A percentile compares a stretch with the other conserved stretches of the same genome.
phyloP scores from a whole-genome alignment of 2,888 invertebrate species.

The Perdita meconis region DNA sequence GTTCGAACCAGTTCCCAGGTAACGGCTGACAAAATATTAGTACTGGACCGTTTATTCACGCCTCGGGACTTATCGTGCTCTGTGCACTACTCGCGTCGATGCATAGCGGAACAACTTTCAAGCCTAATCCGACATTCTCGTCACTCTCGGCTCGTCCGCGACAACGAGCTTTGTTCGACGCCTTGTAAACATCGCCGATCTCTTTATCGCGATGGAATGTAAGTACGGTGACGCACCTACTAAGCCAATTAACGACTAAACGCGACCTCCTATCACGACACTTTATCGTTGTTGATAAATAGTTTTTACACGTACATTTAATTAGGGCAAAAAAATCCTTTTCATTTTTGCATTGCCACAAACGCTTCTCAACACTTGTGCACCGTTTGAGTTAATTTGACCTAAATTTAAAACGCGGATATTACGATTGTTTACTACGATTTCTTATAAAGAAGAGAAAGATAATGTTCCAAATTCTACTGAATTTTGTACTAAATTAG shows the following conservation, averaged over 20 bases:
- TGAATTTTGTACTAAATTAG: no score
- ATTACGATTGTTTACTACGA: no score
- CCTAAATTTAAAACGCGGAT: no score
- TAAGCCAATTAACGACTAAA: slow-evolving; percentile 54
- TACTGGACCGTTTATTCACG: slow-evolving; percentile 6
- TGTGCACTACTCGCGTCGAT: background rate
- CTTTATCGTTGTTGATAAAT: slow-evolving; percentile 20
- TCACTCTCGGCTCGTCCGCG: slow-evolving; percentile 10
- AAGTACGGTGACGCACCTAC: slow-evolving; percentile 49
- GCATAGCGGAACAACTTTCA: slow-evolving; percentile 22
- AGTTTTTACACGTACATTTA: no score
- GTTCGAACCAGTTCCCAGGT: slow-evolving; percentile 8
- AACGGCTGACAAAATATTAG: slow-evolving; percentile 43
- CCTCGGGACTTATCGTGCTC: background rate
- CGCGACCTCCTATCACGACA: slow-evolving; percentile 34
- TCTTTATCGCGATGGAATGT: slow-evolving; percentile 63
- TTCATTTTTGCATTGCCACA: no score
- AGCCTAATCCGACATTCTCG: slow-evolving; percentile 35
- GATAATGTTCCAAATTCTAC: no score
- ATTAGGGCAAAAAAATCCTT: no score
- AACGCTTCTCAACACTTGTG: no score
- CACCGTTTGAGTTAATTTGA: no score
- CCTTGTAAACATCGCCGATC: slow-evolving; percentile 44
- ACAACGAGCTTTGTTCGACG: slow-evolving; percentile 43
- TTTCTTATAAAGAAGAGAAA: no score